Evolutionary conservation across 2,888 invertebrate genomes (phyloP).

Genomic region (Ametastegia equiseti): DNA sequence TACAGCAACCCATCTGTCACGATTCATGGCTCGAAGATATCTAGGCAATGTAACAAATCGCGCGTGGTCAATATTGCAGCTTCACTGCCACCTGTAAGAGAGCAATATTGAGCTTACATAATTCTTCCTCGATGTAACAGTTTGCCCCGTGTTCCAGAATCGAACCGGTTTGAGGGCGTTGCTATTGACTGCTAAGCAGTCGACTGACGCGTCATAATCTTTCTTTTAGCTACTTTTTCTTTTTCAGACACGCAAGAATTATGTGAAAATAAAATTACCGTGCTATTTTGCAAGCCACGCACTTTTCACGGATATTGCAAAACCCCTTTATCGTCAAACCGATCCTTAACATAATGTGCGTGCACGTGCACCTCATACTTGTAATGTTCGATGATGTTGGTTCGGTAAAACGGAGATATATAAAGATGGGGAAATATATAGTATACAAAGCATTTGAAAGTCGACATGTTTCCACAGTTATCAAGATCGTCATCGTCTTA

Average conservation of each 20-base stretch:
- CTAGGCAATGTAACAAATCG: background rate
- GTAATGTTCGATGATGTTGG: too few species aligned
- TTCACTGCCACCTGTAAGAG: slow-evolving; percentile 22
- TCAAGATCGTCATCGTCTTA: background rate
- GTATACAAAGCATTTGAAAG: background rate
- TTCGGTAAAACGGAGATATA: background rate
- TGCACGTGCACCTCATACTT: too few species aligned
- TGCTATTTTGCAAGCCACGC: background rate
- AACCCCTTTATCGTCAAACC: background rate
- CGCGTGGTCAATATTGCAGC: slow-evolving; percentile 24
- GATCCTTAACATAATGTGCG: background rate
- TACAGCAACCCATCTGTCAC: background rate
- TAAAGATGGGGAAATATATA: background rate
- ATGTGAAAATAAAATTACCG: background rate
- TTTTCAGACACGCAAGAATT: background rate
- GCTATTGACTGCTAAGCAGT: slow-evolving; percentile 27
- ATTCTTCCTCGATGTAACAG: slow-evolving; percentile 18
- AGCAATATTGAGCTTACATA: slow-evolving; percentile 27
- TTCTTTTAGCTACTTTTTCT: background rate
- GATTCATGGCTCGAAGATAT: background rate
- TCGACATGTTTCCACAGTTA: background rate
- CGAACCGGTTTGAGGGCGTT: slow-evolving; percentile 15
- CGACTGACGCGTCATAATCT: slow-evolving; percentile 10
- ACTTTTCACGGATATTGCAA: background rate
- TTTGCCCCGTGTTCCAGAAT: slow-evolving; percentile 24